Percentiles rank a stretch among this genome's conserved stretches.
phyloP scores from a whole-genome alignment of 64 coral and sea anemone genomes.

The Acropora tenuis region DNA sequence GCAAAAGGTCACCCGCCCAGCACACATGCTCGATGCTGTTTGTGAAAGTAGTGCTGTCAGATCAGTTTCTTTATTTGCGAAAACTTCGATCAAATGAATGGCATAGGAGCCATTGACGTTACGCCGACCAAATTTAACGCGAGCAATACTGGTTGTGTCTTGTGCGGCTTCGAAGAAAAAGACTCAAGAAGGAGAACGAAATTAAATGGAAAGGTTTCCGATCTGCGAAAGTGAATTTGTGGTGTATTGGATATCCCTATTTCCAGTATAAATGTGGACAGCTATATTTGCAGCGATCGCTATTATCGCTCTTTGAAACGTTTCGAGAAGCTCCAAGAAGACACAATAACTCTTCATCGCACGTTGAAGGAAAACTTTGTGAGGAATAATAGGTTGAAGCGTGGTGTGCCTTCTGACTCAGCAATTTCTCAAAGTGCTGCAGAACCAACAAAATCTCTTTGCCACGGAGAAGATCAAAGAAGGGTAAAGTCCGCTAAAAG shows the following conservation, averaged over 20 bases:
- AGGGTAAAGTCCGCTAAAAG: constrained; percentile 3
- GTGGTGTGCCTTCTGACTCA: constrained; percentile 11
- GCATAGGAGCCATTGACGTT: neutral
- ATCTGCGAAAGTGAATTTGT: constrained; percentile 16
- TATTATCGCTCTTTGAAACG: neutral
- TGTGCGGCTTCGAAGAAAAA: neutral
- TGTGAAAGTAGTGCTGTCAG: neutral
- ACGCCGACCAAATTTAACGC: constrained; percentile 10
- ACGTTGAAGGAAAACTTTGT: neutral
- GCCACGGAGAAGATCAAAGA: constrained; percentile 8
- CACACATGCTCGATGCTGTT: neutral
- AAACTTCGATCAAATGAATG: neutral
- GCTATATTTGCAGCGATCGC: constrained; percentile 16
- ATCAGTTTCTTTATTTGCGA: neutral
- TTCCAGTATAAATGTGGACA: constrained; percentile 19
- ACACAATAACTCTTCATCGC: constrained; percentile 2
- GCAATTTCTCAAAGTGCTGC: constrained; percentile 11
- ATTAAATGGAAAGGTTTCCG: constrained; percentile 21
- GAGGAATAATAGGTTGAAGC: neutral
- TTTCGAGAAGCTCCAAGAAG: neutral
- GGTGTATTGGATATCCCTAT: constrained; percentile 13
- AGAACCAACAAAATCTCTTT: neutral
- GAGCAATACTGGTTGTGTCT: neutral
- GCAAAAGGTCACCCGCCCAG: neutral
- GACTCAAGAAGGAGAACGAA: neutral